Evolutionary conservation across 2,888 invertebrate genomes (phyloP), one percentile per base, ranked within the genome.

Genomic region (Drosophila eohydei): DNA sequence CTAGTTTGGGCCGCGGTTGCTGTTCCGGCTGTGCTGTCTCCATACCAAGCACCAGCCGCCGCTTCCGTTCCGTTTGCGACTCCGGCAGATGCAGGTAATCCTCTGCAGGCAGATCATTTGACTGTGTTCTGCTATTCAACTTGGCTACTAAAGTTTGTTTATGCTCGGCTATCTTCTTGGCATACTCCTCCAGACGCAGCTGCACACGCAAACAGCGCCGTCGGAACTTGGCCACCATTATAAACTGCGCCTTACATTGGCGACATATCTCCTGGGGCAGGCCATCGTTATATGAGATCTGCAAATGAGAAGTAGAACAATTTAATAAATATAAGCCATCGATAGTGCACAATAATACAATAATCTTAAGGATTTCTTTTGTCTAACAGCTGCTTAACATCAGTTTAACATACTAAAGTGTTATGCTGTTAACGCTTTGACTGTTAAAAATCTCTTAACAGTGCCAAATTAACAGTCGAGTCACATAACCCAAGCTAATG

Each of bases 181-280:
- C 67, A 11, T 72, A 58, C n/a, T 79, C 78, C 38, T 83, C 81
- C 40, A 91, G 72, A 30, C 89, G 87, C 43, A 81, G 81, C 73
- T 91, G 91, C 50, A 91, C 87, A n/a, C 90, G 90, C 32, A 88
- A 61, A 50, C 91, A 91, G 62, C 89, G 89, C 63, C 91, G 81
- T 4, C 92, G 91, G 64, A 92, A 91, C 71, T 91, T 91, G 70
- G 85, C 90, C 59, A 91, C 87, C 84, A 91, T 91, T 61, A 89
- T 80, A 60, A 92, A 91, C 60, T 91, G 91, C 9, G 91, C 91
- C 57, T 72, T 89, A 76, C 91, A 91, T 72, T 92, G 91, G 12
- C 86, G 83, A 69, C 91, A 91, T 60, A 91, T 91, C 71, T 87
- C 82, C 68, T 91, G 92, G 43, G 91, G 90, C 63, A 92, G 77